Evolutionary conservation across 2,113 vertebrate genomes (phyloP).

Genomic region (Albula goreensis): DNA sequence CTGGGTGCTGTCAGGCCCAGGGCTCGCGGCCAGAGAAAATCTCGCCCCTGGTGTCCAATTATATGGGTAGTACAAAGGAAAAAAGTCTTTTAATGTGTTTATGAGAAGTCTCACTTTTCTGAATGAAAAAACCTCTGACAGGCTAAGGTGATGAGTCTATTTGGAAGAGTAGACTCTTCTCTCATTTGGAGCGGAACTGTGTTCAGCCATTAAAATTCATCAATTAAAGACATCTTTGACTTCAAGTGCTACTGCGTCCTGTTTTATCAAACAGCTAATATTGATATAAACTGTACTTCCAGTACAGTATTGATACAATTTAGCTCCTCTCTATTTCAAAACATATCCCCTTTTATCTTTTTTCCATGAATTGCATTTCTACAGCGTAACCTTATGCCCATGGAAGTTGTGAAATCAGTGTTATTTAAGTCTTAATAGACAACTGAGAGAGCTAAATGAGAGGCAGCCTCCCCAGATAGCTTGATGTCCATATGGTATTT

Average conservation of each 20-base stretch:
- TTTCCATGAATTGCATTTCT: neutral
- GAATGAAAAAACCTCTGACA: conserved; percentile 47
- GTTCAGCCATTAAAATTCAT: neutral
- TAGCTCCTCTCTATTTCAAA: conserved; percentile 37
- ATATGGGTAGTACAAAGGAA: conserved; percentile 11
- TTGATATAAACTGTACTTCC: neutral
- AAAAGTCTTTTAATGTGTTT: conserved; percentile 8
- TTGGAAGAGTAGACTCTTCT: conserved; percentile 16
- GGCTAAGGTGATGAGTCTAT: neutral
- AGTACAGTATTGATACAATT: neutral
- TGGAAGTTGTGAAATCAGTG: neutral
- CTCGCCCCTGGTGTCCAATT: conserved; percentile 29
- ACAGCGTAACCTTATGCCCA: neutral
- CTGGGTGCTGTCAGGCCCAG: conserved; percentile 15
- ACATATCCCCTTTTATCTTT: neutral
- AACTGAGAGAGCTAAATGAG: no score
- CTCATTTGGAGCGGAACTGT: neutral
- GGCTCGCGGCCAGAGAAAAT: conserved; percentile 15
- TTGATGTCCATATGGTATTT: no score
- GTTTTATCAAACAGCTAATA: neutral
- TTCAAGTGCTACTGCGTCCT: neutral
- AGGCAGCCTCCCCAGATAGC: no score
- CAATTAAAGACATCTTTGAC: neutral
- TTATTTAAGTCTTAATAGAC: no score
- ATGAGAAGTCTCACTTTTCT: conserved; percentile 10